These are phyloP conservation scores for Eidolon dupreanum DNA, from an alignment of 2,797 vertebrate species.

Conservation along the genomic window DNA sequence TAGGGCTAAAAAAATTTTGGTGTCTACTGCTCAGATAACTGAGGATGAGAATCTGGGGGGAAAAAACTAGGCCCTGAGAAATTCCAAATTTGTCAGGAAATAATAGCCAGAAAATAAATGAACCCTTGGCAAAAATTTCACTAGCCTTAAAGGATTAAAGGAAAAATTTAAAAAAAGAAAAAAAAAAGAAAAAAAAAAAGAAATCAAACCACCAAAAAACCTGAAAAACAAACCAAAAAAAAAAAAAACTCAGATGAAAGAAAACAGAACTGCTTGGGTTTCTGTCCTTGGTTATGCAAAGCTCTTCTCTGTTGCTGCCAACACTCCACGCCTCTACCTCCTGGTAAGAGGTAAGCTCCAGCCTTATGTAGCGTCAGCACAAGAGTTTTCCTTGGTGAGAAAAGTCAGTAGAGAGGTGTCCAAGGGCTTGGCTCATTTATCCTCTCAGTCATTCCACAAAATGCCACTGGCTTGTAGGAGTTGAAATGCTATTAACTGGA, in stretches of 20 bases:
- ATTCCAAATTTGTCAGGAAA: slow-evolving; percentile 55
- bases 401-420: slow-evolving; percentile 3
- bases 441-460: not conserved
- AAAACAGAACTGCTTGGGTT: not conserved
- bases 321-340: slow-evolving; percentile 13
- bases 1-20: not conserved
- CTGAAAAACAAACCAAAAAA: not conserved
- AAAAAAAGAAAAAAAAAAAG: slow-evolving; percentile 14
- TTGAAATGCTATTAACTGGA: not conserved
- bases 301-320: not conserved
- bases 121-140: slow-evolving; percentile 45
- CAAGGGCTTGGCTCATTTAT: slow-evolving; percentile 1
- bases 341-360: slow-evolving; percentile 30
- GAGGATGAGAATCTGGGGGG: not conserved
- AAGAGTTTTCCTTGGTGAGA: not conserved
- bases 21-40: slow-evolving; percentile 29
- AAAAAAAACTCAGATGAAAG: not conserved
- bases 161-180: slow-evolving; percentile 39
- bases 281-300: slow-evolving; percentile 47
- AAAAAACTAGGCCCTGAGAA: not conserved
- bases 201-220: slow-evolving; percentile 33
- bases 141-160: slow-evolving; percentile 52
- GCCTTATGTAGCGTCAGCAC: not conserved
- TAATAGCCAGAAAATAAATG: slow-evolving; percentile 56
- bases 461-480: not conserved